Evolutionary conservation across 2,113 vertebrate genomes (phyloP).

Genomic region (Ondatra zibethicus): DNA sequence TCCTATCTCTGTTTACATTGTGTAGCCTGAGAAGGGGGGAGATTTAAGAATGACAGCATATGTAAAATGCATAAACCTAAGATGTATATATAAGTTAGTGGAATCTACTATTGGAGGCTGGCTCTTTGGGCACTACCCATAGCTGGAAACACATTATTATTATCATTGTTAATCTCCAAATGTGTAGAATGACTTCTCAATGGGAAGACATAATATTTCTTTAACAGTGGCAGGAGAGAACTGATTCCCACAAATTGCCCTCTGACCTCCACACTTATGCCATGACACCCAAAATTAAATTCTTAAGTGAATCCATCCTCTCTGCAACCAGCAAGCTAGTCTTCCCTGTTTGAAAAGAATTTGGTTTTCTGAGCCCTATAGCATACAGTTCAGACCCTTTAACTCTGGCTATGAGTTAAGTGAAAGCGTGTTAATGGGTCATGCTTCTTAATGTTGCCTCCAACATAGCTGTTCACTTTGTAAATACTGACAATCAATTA

Average conservation of each 20-base stretch:
- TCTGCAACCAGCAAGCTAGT: neutral
- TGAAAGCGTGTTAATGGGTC: neutral
- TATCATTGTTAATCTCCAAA: neutral
- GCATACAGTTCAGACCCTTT: neutral
- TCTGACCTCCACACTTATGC: neutral
- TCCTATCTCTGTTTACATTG: neutral
- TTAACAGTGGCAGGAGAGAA: neutral
- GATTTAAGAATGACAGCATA: neutral
- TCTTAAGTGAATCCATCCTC: neutral
- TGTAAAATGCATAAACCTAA: neutral
- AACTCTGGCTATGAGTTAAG: conserved; percentile 7
- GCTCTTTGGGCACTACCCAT: neutral
- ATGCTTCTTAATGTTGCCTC: neutral
- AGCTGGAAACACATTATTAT: neutral
- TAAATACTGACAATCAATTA: neutral
- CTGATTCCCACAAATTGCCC: neutral
- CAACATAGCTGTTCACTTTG: neutral
- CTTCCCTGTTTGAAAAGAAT: neutral
- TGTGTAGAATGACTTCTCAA: neutral
- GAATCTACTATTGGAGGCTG: neutral
- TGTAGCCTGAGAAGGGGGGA: neutral
- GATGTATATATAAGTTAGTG: neutral
- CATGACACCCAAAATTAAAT: neutral
- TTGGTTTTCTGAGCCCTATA: neutral
- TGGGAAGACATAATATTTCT: neutral